Percentiles rank a stretch among this genome's conserved stretches.
These are phyloP conservation scores for Eupeodes luniger DNA, from an alignment of 2,888 invertebrate species.

Conservation along the genomic window DNA sequence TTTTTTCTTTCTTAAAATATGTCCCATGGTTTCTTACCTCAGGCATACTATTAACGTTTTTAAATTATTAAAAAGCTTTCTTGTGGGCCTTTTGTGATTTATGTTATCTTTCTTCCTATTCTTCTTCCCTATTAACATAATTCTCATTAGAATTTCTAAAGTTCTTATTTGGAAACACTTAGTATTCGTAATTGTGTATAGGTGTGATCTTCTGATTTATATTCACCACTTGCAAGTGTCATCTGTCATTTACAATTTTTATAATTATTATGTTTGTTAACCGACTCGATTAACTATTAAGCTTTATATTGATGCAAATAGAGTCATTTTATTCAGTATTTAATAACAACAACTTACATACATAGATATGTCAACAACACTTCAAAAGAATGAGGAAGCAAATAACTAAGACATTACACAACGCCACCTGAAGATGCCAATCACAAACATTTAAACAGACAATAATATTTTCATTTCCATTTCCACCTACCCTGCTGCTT, in stretches of 20 bases:
- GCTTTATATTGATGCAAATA: not conserved
- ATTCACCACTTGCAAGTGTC: constrained; percentile 20
- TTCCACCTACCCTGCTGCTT: constrained; percentile 18
- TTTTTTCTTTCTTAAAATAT: not conserved
- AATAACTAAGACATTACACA: constrained; percentile 38
- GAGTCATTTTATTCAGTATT: not conserved
- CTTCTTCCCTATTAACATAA: not conserved
- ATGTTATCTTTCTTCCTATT: not conserved
- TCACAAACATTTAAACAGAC: constrained; percentile 20
- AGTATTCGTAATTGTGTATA: not conserved
- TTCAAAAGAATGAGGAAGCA: constrained; percentile 62
- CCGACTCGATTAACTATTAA: not conserved
- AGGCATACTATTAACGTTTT: not conserved
- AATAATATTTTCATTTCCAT: not conserved
- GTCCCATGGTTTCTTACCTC: not conserved
- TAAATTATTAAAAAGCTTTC: not conserved
- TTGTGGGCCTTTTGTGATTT: not conserved
- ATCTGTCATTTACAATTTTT: constrained; percentile 14
- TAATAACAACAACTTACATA: not conserved
- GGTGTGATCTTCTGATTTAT: not conserved
- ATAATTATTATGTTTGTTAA: not conserved
- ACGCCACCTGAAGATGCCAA: constrained; percentile 56
- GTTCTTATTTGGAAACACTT: not conserved
- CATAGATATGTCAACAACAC: not conserved
- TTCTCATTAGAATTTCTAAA: not conserved